phyloP scores from a whole-genome alignment of 2,888 invertebrate species.

The Philereme transversata region DNA sequence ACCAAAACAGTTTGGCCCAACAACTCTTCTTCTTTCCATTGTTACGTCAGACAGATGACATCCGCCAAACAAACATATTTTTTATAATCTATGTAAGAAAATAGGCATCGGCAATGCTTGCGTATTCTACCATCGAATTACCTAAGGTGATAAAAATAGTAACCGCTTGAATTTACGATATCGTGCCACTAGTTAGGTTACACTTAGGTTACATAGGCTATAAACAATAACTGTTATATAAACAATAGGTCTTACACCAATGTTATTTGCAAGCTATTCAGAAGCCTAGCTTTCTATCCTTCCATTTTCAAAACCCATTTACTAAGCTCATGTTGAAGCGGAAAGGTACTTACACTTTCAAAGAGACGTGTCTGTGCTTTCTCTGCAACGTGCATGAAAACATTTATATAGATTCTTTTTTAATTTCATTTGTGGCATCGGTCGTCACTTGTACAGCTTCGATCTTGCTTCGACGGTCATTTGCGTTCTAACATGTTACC shows the following conservation, averaged over 20 bases:
- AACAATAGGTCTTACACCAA: constrained; percentile 1
- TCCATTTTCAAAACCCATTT: constrained; percentile 17
- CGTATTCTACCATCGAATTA: no score
- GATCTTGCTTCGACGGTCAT: constrained; percentile 66
- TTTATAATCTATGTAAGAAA: no score
- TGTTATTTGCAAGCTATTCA: constrained; percentile 9
- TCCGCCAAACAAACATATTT: no score
- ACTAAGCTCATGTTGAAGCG: constrained; percentile 25
- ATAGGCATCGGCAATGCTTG: no score
- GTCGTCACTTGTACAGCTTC: constrained; percentile 71
- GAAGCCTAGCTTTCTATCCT: constrained; percentile 19
- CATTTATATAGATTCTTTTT: constrained; percentile 62
- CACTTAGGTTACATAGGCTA: no score
- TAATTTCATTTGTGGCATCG: constrained; percentile 72
- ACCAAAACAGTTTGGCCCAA: no score
- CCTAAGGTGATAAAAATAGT: no score
- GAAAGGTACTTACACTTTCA: constrained; percentile 73
- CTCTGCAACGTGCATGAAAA: constrained; percentile 53
- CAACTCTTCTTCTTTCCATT: no score
- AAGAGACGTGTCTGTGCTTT: constrained; percentile 58
- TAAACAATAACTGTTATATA: background rate
- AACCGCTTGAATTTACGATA: no score
- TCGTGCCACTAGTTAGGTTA: no score
- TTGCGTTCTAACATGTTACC: constrained; percentile 65
- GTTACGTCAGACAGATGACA: no score